phyloP scores from a whole-genome alignment of 2,888 invertebrate species.

The Onthophagus sagittarius region DNA sequence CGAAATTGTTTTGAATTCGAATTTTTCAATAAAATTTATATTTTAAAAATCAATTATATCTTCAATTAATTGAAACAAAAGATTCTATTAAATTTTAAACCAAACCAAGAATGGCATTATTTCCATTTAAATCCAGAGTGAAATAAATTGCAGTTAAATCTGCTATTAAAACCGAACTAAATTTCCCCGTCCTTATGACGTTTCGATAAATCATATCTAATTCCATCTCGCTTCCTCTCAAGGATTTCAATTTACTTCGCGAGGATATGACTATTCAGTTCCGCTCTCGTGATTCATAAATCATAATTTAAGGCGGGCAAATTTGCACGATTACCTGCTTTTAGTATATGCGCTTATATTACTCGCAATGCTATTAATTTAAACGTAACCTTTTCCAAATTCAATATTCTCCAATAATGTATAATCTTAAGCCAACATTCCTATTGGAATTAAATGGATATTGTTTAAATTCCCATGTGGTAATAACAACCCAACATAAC shows the following conservation, averaged over 20 bases:
- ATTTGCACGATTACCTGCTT: neutral
- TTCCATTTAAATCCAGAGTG: neutral
- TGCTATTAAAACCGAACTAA: neutral
- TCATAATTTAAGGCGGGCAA: neutral
- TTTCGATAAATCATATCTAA: neutral
- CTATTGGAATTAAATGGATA: too few relatives aligned
- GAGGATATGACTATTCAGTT: neutral
- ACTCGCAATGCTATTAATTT: neutral
- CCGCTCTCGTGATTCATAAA: neutral
- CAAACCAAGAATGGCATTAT: neutral
- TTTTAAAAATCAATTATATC: neutral
- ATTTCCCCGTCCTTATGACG: neutral
- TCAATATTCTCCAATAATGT: neutral
- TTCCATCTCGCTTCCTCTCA: neutral
- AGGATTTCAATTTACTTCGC: neutral
- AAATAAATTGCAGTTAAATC: neutral
- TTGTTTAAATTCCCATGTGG: too few relatives aligned
- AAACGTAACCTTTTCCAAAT: neutral
- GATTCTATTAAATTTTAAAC: neutral
- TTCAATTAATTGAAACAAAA: neutral
- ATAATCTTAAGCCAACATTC: too few relatives aligned
- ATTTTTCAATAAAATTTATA: neutral
- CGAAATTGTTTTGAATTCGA: too few relatives aligned
- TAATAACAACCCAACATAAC: too few relatives aligned
- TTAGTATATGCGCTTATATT: too few relatives aligned